phyloP scores from a whole-genome alignment of 2,888 invertebrate species.

The Tanypteryx hageni region DNA sequence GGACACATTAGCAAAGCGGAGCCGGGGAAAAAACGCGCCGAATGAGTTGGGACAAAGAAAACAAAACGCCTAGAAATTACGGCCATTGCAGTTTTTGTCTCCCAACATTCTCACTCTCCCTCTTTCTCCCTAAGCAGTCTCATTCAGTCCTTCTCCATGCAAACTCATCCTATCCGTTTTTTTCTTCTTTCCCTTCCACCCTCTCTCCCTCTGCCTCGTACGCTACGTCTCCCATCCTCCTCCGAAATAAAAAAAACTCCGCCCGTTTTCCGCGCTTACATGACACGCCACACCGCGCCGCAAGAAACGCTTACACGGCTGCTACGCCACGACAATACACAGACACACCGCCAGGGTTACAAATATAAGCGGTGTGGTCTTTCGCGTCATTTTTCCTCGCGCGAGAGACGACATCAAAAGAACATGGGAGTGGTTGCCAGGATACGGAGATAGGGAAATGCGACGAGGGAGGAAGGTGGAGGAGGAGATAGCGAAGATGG shows the following conservation, averaged over 20 bases:
- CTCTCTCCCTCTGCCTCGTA: not conserved
- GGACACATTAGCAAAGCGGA: not conserved
- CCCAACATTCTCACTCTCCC: not conserved
- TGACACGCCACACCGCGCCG: constrained; percentile 12
- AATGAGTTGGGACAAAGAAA: not conserved
- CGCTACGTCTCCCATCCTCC: not conserved
- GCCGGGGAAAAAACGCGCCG: not conserved
- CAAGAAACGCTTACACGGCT: constrained; percentile 15
- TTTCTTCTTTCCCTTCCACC: not conserved
- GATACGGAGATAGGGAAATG: not conserved
- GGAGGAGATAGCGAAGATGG: not conserved
- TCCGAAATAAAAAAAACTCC: not conserved
- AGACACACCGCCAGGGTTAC: not conserved
- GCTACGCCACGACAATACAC: constrained; percentile 16
- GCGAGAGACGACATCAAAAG: not conserved
- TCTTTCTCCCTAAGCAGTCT: not conserved
- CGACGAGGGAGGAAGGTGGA: not conserved
- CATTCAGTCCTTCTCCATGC: not conserved
- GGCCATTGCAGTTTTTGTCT: not conserved
- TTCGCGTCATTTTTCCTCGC: constrained; percentile 8
- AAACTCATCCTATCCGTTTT: constrained; percentile 6
- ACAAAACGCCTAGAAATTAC: not conserved
- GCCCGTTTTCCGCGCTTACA: constrained; percentile 25
- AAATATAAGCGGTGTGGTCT: constrained; percentile 26
- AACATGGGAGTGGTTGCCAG: constrained; percentile 29